Percentiles rank a stretch among this genome's conserved stretches.
Conservation (phyloP, 2,113 vertebrate genomes). For the Bambusicola thoracicus region DNA sequence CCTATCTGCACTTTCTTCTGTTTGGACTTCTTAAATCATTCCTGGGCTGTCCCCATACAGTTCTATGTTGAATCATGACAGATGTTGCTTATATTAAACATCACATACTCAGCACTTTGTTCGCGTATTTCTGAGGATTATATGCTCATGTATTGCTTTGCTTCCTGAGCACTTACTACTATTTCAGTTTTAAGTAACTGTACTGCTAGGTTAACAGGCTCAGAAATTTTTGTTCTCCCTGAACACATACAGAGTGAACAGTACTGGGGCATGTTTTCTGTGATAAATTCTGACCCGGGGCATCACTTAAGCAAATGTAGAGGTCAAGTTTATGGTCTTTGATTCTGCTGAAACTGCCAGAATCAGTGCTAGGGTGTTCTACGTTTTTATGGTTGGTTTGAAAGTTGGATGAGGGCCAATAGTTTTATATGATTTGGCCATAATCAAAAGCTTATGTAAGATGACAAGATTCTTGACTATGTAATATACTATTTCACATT, state of each 20-base stretch:
- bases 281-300: background rate
- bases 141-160: slow-evolving; percentile 44
- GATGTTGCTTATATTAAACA: slow-evolving; percentile 47
- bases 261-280: background rate
- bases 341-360: slow-evolving; percentile 9
- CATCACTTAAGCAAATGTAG: background rate
- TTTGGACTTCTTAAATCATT: slow-evolving; percentile 13
- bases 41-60: background rate
- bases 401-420: slow-evolving; percentile 6
- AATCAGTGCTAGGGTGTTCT: background rate
- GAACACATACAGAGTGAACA: background rate
- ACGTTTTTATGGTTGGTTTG: background rate
- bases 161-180: slow-evolving; percentile 58
- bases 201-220: background rate
- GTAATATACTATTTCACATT: background rate
- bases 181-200: slow-evolving; percentile 42
- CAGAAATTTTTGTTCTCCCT: background rate
- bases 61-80: background rate
- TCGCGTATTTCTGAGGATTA: slow-evolving; percentile 45
- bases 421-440: background rate
- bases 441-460: slow-evolving; percentile 4
- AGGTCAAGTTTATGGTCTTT: background rate
- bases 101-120: slow-evolving; percentile 57
- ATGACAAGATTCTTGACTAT: background rate
- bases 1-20: background rate